These are phyloP conservation scores for Poecile montanus DNA, from an alignment of 2,797 vertebrate species.

Conservation along the genomic window DNA sequence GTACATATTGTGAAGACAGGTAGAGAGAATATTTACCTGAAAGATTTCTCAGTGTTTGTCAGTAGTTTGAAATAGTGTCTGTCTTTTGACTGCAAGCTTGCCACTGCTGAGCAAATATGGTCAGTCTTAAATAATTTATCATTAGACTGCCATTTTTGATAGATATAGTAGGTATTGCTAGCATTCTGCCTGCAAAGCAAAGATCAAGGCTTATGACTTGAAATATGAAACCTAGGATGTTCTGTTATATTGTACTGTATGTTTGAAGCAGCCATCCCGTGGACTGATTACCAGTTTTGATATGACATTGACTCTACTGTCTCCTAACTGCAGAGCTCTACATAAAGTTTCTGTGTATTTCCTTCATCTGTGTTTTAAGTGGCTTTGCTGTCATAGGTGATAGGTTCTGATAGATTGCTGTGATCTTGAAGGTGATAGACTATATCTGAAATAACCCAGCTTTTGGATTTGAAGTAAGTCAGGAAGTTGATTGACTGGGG, in stretches of 20 bases:
- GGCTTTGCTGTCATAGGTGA: not conserved
- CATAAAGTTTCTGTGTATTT: slow-evolving; percentile 15
- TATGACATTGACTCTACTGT: not conserved
- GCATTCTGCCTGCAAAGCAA: not conserved
- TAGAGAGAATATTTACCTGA: not conserved
- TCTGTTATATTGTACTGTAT: not conserved
- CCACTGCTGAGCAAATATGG: slow-evolving; percentile 11
- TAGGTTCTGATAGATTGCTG: not conserved
- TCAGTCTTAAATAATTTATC: slow-evolving; percentile 22
- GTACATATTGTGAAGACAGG: not conserved
- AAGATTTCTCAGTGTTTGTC: slow-evolving; percentile 22
- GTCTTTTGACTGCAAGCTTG: slow-evolving; percentile 22
- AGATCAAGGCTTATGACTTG: not conserved
- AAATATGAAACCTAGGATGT: not conserved
- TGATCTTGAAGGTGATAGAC: not conserved
- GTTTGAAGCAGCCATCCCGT: not conserved
- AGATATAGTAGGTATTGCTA: not conserved
- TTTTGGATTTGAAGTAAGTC: not conserved
- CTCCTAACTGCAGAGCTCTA: not conserved
- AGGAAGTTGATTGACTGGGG: slow-evolving; percentile 17
- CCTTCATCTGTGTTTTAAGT: not conserved
- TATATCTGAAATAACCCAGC: not conserved
- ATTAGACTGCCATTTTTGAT: slow-evolving; percentile 38
- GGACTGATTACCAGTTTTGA: not conserved
- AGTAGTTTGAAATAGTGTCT: not conserved